phyloP scores from a whole-genome alignment of 2,113 vertebrate species.

The Microtus montanus region DNA sequence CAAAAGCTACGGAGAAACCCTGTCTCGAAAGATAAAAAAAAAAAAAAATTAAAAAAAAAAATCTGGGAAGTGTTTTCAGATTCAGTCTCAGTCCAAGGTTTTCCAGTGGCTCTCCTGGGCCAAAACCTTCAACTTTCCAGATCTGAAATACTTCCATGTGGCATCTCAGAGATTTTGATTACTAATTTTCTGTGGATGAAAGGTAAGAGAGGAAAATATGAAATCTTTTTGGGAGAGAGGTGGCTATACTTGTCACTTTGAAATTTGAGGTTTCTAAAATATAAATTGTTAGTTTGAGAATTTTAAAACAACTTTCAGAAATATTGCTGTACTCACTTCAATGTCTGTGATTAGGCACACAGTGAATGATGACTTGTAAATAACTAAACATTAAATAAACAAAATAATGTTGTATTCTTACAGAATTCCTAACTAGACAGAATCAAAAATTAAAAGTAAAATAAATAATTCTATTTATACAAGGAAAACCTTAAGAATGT shows the following conservation, averaged over 20 bases:
- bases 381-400: neutral
- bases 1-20: too few species aligned
- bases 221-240: neutral
- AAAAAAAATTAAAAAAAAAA: too few species aligned
- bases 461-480: neutral
- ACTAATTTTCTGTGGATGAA: constrained; percentile 45
- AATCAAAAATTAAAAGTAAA: neutral
- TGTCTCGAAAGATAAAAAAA: too few species aligned
- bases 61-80: too few species aligned
- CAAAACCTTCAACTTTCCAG: neutral
- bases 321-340: neutral
- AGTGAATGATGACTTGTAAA: neutral
- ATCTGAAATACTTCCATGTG: constrained; percentile 9
- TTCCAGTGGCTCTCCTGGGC: too few species aligned
- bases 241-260: neutral
- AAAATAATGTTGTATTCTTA: neutral
- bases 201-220: neutral
- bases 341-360: neutral
- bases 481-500: neutral
- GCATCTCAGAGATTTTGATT: constrained; percentile 36
- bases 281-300: neutral
- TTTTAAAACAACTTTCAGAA: constrained; percentile 42
- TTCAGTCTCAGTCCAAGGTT: too few species aligned
- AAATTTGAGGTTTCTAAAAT: neutral
- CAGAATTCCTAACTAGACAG: neutral